These are phyloP conservation scores for Diplosoma virens DNA, from an alignment of 23 tunicate species.

Conservation along the genomic window DNA sequence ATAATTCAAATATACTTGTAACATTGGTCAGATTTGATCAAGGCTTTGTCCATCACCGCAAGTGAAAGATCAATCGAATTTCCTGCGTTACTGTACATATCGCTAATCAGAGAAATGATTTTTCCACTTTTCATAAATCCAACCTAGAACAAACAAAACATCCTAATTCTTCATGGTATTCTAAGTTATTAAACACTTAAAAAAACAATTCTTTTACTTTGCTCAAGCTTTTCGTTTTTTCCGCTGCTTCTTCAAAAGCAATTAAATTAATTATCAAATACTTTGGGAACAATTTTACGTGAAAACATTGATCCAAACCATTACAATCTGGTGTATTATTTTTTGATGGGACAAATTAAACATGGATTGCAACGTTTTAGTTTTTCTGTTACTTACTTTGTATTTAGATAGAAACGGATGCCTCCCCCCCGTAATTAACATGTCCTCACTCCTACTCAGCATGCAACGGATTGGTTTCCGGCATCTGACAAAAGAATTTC, in stretches of 20 bases:
- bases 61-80: conserved; percentile 59
- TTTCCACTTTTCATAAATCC: conserved; percentile 75
- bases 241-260: too few relatives aligned
- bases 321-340: too few relatives aligned
- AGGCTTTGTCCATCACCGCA: conserved; percentile 27
- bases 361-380: too few relatives aligned
- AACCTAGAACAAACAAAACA: conserved; percentile 30
- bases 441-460: conserved; percentile 73
- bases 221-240: too few relatives aligned
- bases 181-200: too few relatives aligned
- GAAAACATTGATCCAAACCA: too few relatives aligned
- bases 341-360: too few relatives aligned
- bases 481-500: conserved; percentile 49
- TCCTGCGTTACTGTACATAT: conserved; percentile 67
- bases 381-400: conserved; percentile 66
- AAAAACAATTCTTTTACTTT: too few relatives aligned
- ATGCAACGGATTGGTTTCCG: conserved; percentile 77
- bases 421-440: conserved; percentile 79
- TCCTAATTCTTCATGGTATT: too few relatives aligned
- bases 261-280: too few relatives aligned
- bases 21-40: conserved; percentile 48
- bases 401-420: conserved; percentile 69
- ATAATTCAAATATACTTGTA: conserved; percentile 39
- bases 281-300: too few relatives aligned
- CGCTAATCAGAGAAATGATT: conserved; percentile 42